phyloP scores from a whole-genome alignment of 2,113 vertebrate genomes.

The Ceyx margarethae region DNA sequence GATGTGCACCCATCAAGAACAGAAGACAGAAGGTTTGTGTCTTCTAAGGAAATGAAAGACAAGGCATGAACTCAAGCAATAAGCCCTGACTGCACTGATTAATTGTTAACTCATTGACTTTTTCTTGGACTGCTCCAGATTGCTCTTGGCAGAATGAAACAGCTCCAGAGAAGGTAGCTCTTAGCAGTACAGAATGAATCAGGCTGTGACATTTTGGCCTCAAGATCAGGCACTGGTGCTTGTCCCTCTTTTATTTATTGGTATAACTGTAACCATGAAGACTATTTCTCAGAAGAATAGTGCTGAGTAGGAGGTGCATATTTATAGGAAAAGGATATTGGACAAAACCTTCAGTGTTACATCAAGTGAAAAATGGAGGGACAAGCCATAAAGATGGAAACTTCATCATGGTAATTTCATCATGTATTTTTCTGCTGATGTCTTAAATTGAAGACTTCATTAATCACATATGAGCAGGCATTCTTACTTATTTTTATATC shows the following conservation, averaged over 20 bases:
- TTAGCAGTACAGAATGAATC: not conserved
- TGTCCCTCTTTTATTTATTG: not conserved
- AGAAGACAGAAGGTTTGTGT: not conserved
- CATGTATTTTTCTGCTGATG: not conserved
- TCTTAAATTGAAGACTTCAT: not conserved
- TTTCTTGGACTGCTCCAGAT: not conserved
- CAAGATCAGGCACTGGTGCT: not conserved
- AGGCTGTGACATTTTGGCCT: not conserved
- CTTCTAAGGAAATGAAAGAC: conserved; percentile 2
- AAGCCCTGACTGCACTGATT: conserved; percentile 11
- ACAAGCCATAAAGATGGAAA: not conserved
- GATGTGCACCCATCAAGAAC: not conserved
- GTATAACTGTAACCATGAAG: not conserved
- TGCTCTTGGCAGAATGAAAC: not conserved
- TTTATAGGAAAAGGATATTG: not conserved
- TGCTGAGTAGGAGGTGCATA: not conserved
- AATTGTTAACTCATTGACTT: not conserved
- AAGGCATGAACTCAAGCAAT: not conserved
- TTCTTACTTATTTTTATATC: not conserved
- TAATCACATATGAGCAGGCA: not conserved
- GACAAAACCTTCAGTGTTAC: not conserved
- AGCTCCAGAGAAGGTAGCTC: not conserved
- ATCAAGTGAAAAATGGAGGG: not conserved
- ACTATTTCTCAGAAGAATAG: not conserved
- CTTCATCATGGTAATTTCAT: not conserved